phyloP scores from a whole-genome alignment of 2,797 vertebrate species.

The Pogoniulus pusillus region DNA sequence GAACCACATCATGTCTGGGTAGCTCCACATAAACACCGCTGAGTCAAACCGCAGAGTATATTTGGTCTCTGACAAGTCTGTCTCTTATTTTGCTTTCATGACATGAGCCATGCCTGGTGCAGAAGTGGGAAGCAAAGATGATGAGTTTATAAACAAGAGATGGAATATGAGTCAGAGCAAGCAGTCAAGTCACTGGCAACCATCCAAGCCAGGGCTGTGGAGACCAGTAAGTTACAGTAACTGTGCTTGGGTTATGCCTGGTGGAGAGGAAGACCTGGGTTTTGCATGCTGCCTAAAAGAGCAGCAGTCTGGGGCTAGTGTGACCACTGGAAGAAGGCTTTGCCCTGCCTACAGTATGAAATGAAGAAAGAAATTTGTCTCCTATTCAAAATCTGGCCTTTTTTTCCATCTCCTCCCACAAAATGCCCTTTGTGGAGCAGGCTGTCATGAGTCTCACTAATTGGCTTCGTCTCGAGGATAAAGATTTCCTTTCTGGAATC shows the following conservation, averaged over 20 bases:
- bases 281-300: neutral
- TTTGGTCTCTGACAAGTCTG: slow-evolving; percentile 40
- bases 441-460: neutral
- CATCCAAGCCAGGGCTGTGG: neutral
- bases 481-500: slow-evolving; percentile 13
- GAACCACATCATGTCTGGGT: neutral
- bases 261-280: neutral
- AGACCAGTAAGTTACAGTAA: neutral
- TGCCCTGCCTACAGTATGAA: neutral
- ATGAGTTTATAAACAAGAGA: slow-evolving; percentile 39
- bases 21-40: slow-evolving; percentile 14
- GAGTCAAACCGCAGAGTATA: slow-evolving; percentile 51
- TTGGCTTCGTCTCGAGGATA: neutral
- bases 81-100: slow-evolving; percentile 53
- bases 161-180: slow-evolving; percentile 52
- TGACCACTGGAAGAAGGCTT: neutral
- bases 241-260: neutral
- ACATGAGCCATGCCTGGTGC: slow-evolving; percentile 16
- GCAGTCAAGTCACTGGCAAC: neutral
- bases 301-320: neutral
- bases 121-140: slow-evolving; percentile 40
- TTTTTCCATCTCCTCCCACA: neutral
- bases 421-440: slow-evolving; percentile 15
- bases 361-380: neutral
- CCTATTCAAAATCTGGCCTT: neutral